Conservation (phyloP, 2,888 invertebrate species). For the Chalcis sispes region DNA sequence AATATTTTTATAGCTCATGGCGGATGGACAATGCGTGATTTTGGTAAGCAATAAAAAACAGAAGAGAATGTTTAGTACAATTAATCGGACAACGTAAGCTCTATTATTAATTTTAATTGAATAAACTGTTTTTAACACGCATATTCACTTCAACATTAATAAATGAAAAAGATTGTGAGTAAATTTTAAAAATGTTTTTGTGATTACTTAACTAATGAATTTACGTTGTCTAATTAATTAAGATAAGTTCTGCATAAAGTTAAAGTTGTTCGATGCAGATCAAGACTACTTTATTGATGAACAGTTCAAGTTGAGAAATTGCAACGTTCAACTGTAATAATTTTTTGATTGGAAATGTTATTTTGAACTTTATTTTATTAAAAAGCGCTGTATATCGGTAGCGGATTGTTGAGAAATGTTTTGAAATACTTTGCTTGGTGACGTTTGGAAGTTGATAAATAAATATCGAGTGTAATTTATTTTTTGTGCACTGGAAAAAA, state of each 20-base stretch:
- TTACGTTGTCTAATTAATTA: slow-evolving; percentile 16
- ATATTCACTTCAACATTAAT: not conserved
- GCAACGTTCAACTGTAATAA: slow-evolving; percentile 12
- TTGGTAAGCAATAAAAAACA: slow-evolving; percentile 46
- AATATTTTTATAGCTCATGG: slow-evolving; percentile 62
- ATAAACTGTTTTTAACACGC: not conserved
- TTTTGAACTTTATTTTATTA: slow-evolving; percentile 2
- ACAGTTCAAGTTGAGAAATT: not conserved
- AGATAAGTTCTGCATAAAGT: slow-evolving; percentile 6
- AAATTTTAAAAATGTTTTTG: not conserved
- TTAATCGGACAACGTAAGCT: slow-evolving; percentile 18
- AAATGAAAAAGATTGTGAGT: not conserved
- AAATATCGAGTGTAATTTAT: too few species aligned
- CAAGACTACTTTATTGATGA: slow-evolving; percentile 14
- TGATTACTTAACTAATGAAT: not conserved
- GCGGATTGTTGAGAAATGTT: too few species aligned
- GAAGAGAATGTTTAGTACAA: not conserved
- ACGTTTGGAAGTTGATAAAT: too few species aligned
- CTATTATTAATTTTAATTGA: not conserved
- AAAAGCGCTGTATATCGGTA: too few species aligned
- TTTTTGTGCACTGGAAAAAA: too few species aligned
- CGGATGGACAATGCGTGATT: slow-evolving; percentile 30
- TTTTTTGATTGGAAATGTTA: not conserved
- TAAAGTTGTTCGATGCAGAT: slow-evolving; percentile 6
- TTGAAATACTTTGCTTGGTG: too few species aligned